Conservation (phyloP, 2,113 vertebrate species). For the Amphiprion percula region DNA sequence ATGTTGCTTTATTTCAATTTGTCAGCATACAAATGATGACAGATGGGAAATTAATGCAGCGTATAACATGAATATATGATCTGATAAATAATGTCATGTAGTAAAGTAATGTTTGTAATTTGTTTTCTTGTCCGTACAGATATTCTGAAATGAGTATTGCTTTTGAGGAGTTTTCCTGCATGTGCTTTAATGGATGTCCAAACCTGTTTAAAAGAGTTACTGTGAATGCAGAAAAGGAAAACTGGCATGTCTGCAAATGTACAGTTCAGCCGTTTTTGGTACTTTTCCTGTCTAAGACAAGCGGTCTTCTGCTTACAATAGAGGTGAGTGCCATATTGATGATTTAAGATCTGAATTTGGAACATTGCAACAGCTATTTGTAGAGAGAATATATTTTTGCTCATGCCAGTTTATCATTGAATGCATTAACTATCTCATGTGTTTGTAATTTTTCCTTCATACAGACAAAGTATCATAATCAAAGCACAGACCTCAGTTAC, state of each 20-base stretch:
- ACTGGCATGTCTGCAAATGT: constrained; percentile 13
- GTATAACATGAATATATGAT: not conserved
- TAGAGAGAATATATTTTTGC: not conserved
- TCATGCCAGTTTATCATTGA: not conserved
- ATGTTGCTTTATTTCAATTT: not conserved
- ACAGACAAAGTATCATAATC: constrained; percentile 19
- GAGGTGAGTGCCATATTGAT: constrained; percentile 41
- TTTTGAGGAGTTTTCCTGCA: not conserved
- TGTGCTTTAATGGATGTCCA: not conserved
- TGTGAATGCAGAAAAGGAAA: not conserved
- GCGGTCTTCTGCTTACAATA: not conserved
- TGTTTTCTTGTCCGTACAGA: constrained; percentile 21
- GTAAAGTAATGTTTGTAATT: not conserved
- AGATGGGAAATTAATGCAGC: not conserved
- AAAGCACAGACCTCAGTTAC: constrained; percentile 11
- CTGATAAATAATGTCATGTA: not conserved
- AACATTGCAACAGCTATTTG: not conserved
- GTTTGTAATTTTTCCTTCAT: constrained; percentile 15
- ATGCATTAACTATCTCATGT: not conserved
- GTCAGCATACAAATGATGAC: not conserved
- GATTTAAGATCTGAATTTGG: not conserved
- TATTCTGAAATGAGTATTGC: not conserved
- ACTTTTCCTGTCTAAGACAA: not conserved
- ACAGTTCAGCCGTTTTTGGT: not conserved
- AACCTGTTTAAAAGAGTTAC: constrained; percentile 13